Percentiles rank a stretch among this genome's conserved stretches.
Conservation (phyloP, 2,888 invertebrate genomes). For the Gasteruption jaculator region DNA sequence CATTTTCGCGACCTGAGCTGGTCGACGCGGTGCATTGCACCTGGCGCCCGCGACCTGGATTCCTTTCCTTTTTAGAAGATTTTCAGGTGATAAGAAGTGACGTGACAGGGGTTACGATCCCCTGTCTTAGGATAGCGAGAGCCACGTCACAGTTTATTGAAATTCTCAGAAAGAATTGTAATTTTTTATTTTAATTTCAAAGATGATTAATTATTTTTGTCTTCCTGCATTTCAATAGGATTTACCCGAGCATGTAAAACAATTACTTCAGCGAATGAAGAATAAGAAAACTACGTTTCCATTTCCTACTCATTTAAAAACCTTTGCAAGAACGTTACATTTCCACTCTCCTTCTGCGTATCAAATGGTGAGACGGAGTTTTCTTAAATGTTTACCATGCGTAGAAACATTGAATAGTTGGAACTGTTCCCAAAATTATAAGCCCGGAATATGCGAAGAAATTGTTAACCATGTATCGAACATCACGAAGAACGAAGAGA, state of each 20-base stretch:
- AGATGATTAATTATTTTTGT: too few species aligned
- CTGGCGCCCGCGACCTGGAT: too few species aligned
- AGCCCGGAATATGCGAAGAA: slow-evolving; percentile 10
- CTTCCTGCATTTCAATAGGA: too few species aligned
- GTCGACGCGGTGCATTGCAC: too few species aligned
- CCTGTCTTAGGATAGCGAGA: too few species aligned
- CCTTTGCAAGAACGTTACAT: slow-evolving; percentile 9
- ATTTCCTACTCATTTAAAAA: slow-evolving; percentile 7
- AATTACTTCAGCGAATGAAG: slow-evolving; percentile 5
- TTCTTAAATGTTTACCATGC: slow-evolving; percentile 9
- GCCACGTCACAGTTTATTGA: too few species aligned
- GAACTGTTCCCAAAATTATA: slow-evolving; percentile 6
- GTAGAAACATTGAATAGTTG: slow-evolving; percentile 8
- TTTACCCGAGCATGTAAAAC: slow-evolving; percentile 7
- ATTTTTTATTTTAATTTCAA: too few species aligned
- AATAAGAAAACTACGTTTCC: slow-evolving; percentile 1
- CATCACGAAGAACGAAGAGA: neutral
- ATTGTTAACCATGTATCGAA: slow-evolving; percentile 7
- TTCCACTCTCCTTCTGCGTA: slow-evolving; percentile 11
- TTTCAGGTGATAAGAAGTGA: too few species aligned
- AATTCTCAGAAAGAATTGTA: too few species aligned
- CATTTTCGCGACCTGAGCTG: too few species aligned
- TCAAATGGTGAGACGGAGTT: slow-evolving; percentile 4
- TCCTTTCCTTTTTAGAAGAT: too few species aligned
- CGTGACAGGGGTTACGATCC: too few species aligned